A percentile compares a stretch with the other conserved stretches of the same genome.
phyloP scores from a whole-genome alignment of 2,113 vertebrate species.

The Cryptomyrus ogoouensis region DNA sequence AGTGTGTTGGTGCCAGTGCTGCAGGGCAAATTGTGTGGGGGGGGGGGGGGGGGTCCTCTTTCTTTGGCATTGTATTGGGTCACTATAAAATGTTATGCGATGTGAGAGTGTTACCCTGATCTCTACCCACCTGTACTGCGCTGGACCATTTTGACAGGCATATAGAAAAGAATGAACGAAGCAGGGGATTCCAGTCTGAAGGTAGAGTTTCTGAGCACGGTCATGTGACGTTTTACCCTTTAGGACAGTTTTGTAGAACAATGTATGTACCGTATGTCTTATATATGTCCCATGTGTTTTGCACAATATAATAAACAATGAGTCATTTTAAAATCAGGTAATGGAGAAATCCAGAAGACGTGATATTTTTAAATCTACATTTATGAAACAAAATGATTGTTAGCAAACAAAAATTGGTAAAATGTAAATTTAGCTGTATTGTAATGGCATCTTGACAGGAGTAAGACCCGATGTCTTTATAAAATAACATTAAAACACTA shows the following conservation, averaged over 20 bases:
- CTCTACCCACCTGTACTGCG: background rate
- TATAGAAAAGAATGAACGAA: conserved; percentile 47
- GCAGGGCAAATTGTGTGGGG: conserved; percentile 31
- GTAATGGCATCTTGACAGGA: background rate
- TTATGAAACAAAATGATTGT: background rate
- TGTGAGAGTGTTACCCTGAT: background rate
- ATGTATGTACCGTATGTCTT: background rate
- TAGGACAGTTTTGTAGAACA: conserved; percentile 21
- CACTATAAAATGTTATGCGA: conserved; percentile 58
- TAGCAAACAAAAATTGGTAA: background rate
- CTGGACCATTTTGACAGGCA: conserved; percentile 34
- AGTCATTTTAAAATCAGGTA: background rate
- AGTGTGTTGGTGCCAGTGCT: conserved; percentile 35
- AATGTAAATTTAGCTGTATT: background rate
- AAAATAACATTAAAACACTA: background rate
- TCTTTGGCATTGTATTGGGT: conserved; percentile 54
- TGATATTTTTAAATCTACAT: background rate
- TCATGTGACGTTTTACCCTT: conserved; percentile 9
- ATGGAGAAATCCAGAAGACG: background rate
- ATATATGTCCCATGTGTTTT: background rate
- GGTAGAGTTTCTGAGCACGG: conserved; percentile 48
- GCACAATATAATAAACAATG: background rate
- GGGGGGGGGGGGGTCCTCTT: conserved; percentile 52
- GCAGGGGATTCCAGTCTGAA: conserved; percentile 42
- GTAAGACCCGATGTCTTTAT: background rate